Evolutionary conservation across 2,797 vertebrate genomes (phyloP), one percentile per base, ranked within the genome.

Genomic region (Urosaurus nigricauda): DNA sequence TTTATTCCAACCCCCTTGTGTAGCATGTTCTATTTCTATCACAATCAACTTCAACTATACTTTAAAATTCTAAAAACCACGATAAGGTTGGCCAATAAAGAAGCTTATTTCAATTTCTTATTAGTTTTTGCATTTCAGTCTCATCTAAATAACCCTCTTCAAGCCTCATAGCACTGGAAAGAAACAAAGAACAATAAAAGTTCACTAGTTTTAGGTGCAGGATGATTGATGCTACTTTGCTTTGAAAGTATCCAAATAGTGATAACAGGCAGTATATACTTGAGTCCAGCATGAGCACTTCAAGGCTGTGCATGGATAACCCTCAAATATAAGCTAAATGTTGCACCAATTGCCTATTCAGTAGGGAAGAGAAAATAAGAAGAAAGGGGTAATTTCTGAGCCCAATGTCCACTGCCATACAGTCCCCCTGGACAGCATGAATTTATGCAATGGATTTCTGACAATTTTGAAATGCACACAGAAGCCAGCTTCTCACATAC

Each of bases 51-150:
- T 90, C 75, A 83, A 9, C 78, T 93, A 79, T 87, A 84, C 79
- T 93, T 91, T 88, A 93, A 90, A 94, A 93, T 93, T 91, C 75
- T 79, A 86, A 94, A 93, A 93, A 93, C 86, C 90, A 88, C 92
- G 93, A 87, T 92, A 94, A 89, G 89, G 85, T 93, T 95, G 93
- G 91, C 93, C 94, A 94, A 91, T 94, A 94, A 94, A 94, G 78
- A 91, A 95, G 88, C 88, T 94, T 95, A 94, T 90, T 95, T 92
- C 93, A 90, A 93, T 94, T 68, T 96, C 95, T 95, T 88, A 92
- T 85, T 81, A 92, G 83, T 24, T 68, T 60, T 58, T 78, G 51
- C 63, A 83, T 78, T 83, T 90, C 65, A 93, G 37, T 89, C 93
- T 93, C 83, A 90, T 95, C 84, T 93, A 92, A 95, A 95, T 92